Evolutionary conservation across 2,888 invertebrate species (phyloP).

Genomic region (Drosophila infuscata): DNA sequence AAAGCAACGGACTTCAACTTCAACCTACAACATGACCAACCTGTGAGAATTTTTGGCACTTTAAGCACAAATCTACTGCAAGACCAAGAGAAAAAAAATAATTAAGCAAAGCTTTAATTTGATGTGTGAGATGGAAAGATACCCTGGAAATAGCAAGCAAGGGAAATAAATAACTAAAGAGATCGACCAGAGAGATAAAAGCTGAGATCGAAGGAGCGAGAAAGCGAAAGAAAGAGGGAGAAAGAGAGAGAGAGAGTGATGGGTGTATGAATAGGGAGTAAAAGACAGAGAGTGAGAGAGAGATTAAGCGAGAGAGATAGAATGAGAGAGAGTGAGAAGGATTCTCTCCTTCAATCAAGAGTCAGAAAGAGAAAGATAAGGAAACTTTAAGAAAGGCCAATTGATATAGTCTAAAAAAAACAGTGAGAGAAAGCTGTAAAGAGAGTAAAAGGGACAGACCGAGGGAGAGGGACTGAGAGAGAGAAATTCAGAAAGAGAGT

Average conservation of each 20-base stretch:
- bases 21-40: constrained; percentile 24
- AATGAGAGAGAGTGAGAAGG: not conserved
- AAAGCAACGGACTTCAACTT: constrained; percentile 68
- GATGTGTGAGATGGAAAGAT: constrained; percentile 1
- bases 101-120: constrained; percentile 12
- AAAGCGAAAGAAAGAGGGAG: not conserved
- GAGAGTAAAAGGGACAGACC: rapidly evolving
- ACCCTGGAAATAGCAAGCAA: not conserved
- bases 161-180: not conserved
- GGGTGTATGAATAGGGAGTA: not conserved
- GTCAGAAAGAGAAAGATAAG: not conserved
- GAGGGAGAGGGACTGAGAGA: not conserved
- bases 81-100: constrained; percentile 11
- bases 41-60: constrained; percentile 75
- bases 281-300: not conserved
- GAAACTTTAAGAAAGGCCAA: rapidly evolving
- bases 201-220: not conserved
- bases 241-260: rapidly evolving
- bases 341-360: no score
- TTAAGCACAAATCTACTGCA: constrained; percentile 56
- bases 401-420: no score
- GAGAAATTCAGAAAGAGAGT: not conserved
- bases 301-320: not conserved
- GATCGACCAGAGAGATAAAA: not conserved
- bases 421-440: rapidly evolving